These are phyloP conservation scores for Plebejus argus DNA, from an alignment of 2,888 invertebrate species.

Conservation along the genomic window DNA sequence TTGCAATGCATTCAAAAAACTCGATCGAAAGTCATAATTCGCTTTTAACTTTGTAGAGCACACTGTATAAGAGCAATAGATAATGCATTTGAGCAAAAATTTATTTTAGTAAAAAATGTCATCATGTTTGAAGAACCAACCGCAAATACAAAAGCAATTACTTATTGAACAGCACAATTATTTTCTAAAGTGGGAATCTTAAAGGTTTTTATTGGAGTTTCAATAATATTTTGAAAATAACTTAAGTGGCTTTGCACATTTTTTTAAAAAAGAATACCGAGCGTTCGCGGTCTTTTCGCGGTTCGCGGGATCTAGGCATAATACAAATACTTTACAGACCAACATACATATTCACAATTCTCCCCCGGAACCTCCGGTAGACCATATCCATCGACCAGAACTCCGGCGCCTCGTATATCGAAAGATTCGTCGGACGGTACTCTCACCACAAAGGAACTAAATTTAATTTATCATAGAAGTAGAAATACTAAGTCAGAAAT, in stretches of 20 bases:
- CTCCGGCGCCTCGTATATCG: too few species aligned
- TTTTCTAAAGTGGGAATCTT: not conserved
- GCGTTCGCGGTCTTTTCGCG: too few species aligned
- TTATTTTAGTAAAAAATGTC: constrained; percentile 22
- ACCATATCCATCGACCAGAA: too few species aligned
- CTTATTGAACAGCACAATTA: constrained; percentile 1
- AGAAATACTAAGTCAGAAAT: too few species aligned
- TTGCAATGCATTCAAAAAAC: not conserved
- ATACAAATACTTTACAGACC: too few species aligned
- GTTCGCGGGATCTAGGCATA: too few species aligned
- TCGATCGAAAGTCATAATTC: not conserved
- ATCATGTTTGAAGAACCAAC: constrained; percentile 8
- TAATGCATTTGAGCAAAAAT: constrained; percentile 20
- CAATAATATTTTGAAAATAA: not conserved
- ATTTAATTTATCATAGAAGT: too few species aligned
- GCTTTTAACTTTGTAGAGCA: not conserved
- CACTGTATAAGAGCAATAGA: not conserved
- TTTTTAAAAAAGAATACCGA: not conserved
- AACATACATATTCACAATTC: too few species aligned
- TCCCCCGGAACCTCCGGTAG: too few species aligned
- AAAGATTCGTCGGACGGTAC: too few species aligned
- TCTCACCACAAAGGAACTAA: too few species aligned
- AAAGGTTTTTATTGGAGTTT: not conserved
- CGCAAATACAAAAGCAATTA: constrained; percentile 17
- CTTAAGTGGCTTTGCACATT: not conserved